phyloP scores from a whole-genome alignment of 2,113 vertebrate genomes.

The Ptyas mucosa region DNA sequence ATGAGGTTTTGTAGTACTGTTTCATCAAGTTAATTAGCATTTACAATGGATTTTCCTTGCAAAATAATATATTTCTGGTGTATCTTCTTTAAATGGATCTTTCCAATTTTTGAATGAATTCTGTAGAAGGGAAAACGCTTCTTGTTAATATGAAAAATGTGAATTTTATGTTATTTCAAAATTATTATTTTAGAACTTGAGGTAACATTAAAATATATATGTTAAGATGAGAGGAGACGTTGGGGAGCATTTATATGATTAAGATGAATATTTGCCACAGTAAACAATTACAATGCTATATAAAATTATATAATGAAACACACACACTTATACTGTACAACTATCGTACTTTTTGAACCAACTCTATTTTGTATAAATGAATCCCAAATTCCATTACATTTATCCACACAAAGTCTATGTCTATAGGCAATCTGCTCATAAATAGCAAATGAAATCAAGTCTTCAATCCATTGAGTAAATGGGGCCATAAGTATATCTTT shows the following conservation, averaged over 20 bases:
- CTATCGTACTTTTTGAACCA: not conserved
- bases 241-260: not conserved
- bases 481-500: not conserved
- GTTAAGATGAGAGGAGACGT: not conserved
- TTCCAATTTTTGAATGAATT: not conserved
- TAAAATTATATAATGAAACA: not conserved
- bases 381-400: not conserved
- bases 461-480: not conserved
- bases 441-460: not conserved
- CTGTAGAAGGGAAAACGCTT: not conserved
- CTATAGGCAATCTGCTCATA: not conserved
- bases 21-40: conserved; percentile 9
- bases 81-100: not conserved
- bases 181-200: not conserved
- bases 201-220: not conserved
- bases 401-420: not conserved
- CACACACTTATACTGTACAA: not conserved
- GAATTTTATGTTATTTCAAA: not conserved
- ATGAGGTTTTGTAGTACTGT: not conserved
- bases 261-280: not conserved
- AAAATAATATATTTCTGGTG: not conserved
- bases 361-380: not conserved
- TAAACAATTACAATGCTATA: not conserved
- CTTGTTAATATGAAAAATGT: not conserved
- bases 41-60: not conserved